Evolutionary conservation across 2,888 invertebrate species (phyloP), one percentile per base, ranked within the genome.

Genomic region (Scaptomyza parva): DNA sequence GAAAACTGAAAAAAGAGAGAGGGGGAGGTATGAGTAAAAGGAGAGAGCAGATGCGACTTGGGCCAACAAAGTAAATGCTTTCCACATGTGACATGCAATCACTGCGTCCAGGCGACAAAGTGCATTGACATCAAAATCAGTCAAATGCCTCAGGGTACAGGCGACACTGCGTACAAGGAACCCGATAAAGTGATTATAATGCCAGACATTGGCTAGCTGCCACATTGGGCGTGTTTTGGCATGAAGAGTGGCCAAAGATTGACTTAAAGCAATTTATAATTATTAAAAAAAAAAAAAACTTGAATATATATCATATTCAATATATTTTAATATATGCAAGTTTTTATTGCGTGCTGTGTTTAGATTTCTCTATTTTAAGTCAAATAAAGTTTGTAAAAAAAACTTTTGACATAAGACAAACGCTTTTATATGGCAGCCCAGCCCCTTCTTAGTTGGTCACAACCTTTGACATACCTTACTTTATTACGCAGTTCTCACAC

Each of bases 51-150:
- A 51, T 59, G 50, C 14, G 39, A 50, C 58, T 62, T 57, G 61
- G 51, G 72, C 45, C 61, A 26, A 53, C 50, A 57, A 63, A 30
- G 14, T 59, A 55, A 78, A 74, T 74, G 75, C 45, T 60, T 78
- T 69, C 53, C 64, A 68, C 78, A 78, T 78, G 70, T 57, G 69
- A 65, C 69, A 69, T 37, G 55, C 57, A 44, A 68, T 51, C 55
- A 48, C 11, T 33, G 40, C 41, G 61, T 43, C 22, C 50, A 66
- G 78, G 76, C 81, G 81, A 67, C 84, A 71, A 37, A 86, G 81
- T 81, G 69, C 81, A 87, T 65, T 84, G 78, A 78, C 78, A 62
- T 69, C 48, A 51, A 57, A 41, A 39, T 14, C 7, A 30, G 18
- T 28, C n/a, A 26, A 52, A 37, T 18, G 58, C 40, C 33, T 43